Conservation (phyloP, 2,797 vertebrate genomes). For the Tokudaia muenninki region DNA sequence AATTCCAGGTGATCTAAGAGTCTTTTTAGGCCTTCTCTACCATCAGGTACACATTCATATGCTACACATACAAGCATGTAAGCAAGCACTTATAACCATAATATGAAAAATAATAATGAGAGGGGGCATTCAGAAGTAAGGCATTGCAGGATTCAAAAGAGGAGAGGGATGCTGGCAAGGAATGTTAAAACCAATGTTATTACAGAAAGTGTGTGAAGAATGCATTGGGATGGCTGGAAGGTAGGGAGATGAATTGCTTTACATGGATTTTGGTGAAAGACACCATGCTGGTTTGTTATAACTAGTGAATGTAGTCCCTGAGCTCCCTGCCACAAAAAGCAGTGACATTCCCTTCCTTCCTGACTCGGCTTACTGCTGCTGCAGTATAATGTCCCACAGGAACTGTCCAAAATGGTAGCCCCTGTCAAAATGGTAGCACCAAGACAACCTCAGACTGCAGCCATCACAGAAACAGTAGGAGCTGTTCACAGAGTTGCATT, state of each 20-base stretch:
- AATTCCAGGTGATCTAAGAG: background rate
- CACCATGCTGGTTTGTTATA: background rate
- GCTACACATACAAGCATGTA: background rate
- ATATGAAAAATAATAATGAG: background rate
- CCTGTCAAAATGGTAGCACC: too few species aligned
- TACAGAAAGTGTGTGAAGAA: accelerated
- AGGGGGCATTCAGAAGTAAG: background rate
- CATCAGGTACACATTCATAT: background rate
- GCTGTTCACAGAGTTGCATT: too few species aligned
- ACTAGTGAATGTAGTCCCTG: background rate
- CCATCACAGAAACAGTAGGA: too few species aligned
- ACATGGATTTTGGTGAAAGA: background rate
- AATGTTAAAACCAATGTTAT: background rate
- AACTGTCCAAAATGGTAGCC: too few species aligned
- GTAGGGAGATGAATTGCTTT: background rate
- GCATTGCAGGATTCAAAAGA: background rate
- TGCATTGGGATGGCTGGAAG: background rate
- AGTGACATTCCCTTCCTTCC: too few species aligned
- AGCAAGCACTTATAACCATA: too few species aligned
- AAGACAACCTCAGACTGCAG: too few species aligned
- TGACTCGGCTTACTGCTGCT: too few species aligned
- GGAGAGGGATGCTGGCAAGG: accelerated
- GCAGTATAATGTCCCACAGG: too few species aligned
- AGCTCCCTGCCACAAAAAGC: too few species aligned
- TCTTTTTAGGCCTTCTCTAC: background rate